Evolutionary conservation across 2,888 invertebrate species (phyloP).

Genomic region (Pseudoips prasinana): DNA sequence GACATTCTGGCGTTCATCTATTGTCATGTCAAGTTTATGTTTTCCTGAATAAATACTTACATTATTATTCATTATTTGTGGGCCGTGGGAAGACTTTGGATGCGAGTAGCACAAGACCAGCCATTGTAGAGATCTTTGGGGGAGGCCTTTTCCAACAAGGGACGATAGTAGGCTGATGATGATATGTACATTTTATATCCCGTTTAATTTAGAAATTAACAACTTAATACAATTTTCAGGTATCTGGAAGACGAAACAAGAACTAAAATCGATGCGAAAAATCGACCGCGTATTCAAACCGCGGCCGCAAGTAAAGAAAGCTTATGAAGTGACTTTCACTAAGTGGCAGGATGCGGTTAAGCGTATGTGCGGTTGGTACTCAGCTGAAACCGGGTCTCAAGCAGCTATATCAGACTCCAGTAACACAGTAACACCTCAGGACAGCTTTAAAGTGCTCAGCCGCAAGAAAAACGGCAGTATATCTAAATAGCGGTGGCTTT

Average conservation of each 20-base stretch:
- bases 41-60: no score
- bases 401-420: conserved; percentile 41
- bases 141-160: no score
- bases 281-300: conserved; percentile 84
- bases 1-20: no score
- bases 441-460: conserved; percentile 45
- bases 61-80: no score
- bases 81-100: no score
- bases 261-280: conserved; percentile 82
- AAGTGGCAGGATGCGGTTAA: conserved; percentile 83
- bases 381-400: conserved; percentile 30
- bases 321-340: conserved; percentile 56
- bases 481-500: conserved; percentile 69
- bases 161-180: no score
- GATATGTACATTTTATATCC: no score
- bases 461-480: conserved; percentile 41
- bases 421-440: conserved; percentile 40
- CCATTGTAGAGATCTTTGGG: no score
- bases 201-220: no score
- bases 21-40: no score
- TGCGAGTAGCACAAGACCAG: no score
- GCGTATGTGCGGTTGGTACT: conserved; percentile 82
- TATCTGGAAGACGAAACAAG: conserved; percentile 87
- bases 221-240: no score
- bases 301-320: conserved; percentile 51